Evolutionary conservation across 2,888 invertebrate species (phyloP), one percentile per base, ranked within the genome.

Genomic region (Leptinotarsa rubiginosa): DNA sequence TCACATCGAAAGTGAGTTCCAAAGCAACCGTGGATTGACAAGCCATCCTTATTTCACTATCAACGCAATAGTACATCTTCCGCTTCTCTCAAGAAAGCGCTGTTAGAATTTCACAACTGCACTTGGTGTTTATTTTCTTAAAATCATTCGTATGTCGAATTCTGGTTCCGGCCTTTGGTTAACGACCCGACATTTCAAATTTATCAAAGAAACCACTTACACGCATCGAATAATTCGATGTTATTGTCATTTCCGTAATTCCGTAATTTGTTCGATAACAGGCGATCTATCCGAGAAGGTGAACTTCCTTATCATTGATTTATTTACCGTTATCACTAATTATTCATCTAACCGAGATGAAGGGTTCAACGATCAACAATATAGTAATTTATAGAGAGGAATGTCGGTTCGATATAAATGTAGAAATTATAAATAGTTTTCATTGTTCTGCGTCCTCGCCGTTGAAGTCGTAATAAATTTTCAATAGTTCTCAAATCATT

Each of bases 331-430:
- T 54, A 41, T 68, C 54, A n/a, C 13, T 31, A 54, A 54, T 68
- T 54, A 18, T 31, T 22, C 13, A 50, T 41, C n/a, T 7, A 49
- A 50, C 2, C 16, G 18, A 68, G 54, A 31, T 54, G 31, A 54
- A 68, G 67, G 20, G 67, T 68, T 68, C 67, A 68, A 68, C n/a
- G 31, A 68, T 68, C 31, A 68, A 31, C 54, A 54, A 54, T 52
- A 68, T 41, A 54, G 31, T 54, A 54, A 20, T 13, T 31, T 31
- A 41, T 31, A 52, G 22, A 68, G 52, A 50, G 25, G 12, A 22
- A 67, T 49, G 49, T 67, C 52, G 31, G 15, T 66, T 65, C 47
- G n/a, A 50, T 50, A n/a, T 15, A n/a, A 16, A 13, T 50, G 50
- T n/a, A 13, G 50, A 50, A 50, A 50, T 50, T 50, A 50, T 50